Evolutionary conservation across 2,113 vertebrate species (phyloP).

Genomic region (Odobenus rosmarus): DNA sequence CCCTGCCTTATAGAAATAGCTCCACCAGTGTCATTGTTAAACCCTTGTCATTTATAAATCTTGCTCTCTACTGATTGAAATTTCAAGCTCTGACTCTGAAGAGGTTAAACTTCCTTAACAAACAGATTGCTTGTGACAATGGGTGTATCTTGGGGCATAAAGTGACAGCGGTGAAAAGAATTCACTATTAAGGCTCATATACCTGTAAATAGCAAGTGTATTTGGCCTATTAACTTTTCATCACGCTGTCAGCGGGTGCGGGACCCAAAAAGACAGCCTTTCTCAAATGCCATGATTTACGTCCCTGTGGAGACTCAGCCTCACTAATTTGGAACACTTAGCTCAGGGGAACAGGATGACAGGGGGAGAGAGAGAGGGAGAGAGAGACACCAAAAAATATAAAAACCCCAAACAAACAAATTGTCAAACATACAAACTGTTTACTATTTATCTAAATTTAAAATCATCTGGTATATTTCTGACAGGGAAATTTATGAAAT

Average conservation of each 20-base stretch:
- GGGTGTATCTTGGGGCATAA: background rate
- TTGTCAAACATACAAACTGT: background rate
- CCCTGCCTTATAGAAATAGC: background rate
- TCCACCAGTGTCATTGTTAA: background rate
- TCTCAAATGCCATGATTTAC: background rate
- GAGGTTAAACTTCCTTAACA: constrained; percentile 2
- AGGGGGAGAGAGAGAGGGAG: background rate
- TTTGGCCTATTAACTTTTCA: background rate
- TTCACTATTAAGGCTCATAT: background rate
- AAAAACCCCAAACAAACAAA: background rate
- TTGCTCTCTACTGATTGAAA: background rate
- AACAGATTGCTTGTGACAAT: background rate
- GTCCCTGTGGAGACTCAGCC: background rate
- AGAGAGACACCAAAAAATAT: background rate
- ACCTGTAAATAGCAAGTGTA: background rate
- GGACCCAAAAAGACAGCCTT: background rate
- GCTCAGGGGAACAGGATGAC: background rate
- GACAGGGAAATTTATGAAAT: background rate
- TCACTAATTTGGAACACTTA: background rate
- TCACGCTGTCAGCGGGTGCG: background rate
- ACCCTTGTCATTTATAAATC: background rate
- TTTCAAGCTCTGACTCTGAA: background rate
- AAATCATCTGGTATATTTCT: background rate
- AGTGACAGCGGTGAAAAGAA: background rate
- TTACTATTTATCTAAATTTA: background rate